Base-by-base conservation (phyloP, 2,888 invertebrate species). In the Diabrotica balteata region DNA sequence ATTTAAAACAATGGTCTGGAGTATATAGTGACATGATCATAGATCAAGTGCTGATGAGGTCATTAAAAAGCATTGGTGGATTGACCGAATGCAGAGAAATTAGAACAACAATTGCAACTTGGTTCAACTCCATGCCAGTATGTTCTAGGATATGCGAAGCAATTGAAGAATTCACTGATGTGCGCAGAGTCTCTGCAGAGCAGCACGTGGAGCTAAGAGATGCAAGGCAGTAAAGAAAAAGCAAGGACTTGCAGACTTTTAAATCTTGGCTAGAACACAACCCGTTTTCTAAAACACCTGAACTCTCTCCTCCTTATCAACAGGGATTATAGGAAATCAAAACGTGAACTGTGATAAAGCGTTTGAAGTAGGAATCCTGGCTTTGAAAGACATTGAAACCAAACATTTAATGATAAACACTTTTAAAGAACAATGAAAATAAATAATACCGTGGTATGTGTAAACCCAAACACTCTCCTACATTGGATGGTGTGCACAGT, bases 131-230 rank as follows among this genome's bases (percentile, higher is more conserved):
- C 43, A 59, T 65, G 59, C 59, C 65, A 9, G 11, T n/a, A 8
- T 65, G 52, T 59, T 50, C 59, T 50, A 7, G 11, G 11, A 2
- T 50, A n/a, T 59, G 44, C 44, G 59, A 65, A 44, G 59, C 59
- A 52, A 44, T 65, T 42, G 59, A 65, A 65, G 59, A 42, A 17
- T 65, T 59, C 45, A 10, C 65, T n/a, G 52, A 45, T 43, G 32
- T 50, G 9, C 42, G 22, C 11, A 43, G 44, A 9, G 10, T 50
- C 45, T 65, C 11, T 59, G 59, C 65, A 59, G 65, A 65, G 46
- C 53, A 65, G 32, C 59, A 65, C 46, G 53, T 65, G 11, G 65
- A 65, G 53, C 47, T 65, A 46, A 59, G 65, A 58, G 58, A 58
- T 45, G 44, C 58, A 45, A 58, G 58, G 46, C 45, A 58, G 45